A percentile compares a stretch with the other conserved stretches of the same genome.
Conservation (phyloP, 2,888 invertebrate genomes). For the Horisme vitalbata region DNA sequence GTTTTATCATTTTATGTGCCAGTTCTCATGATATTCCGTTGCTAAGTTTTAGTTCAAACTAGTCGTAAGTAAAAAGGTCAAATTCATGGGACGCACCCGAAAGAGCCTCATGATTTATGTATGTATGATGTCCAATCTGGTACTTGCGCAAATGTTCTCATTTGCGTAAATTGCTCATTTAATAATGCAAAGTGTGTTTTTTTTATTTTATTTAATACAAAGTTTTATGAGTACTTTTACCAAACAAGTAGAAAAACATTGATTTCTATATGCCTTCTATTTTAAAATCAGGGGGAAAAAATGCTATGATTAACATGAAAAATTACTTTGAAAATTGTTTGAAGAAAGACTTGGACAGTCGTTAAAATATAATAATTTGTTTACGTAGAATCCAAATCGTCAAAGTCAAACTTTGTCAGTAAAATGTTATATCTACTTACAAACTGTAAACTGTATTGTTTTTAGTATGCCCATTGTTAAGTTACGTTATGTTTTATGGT, state of each 20-base stretch:
- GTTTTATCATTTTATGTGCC: constrained; percentile 79
- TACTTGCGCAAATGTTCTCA: constrained; percentile 36
- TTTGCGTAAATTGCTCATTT: constrained; percentile 35
- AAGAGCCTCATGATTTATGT: constrained; percentile 51
- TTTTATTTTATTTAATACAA: no score
- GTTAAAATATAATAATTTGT: no score
- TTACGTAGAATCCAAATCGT: no score
- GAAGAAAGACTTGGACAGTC: no score
- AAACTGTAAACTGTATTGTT: neutral
- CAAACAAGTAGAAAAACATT: no score
- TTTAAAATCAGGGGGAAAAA: no score
- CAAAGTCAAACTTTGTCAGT: no score
- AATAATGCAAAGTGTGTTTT: constrained; percentile 19
- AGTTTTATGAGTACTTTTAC: no score
- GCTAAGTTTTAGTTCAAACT: constrained; percentile 38
- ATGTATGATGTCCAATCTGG: constrained; percentile 43
- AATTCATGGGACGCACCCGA: constrained; percentile 50
- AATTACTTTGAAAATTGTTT: no score
- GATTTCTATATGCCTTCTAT: no score
- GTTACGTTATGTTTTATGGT: constrained; percentile 22
- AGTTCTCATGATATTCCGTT: constrained; percentile 67
- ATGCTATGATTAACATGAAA: no score
- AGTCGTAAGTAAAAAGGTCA: constrained; percentile 49
- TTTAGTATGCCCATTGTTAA: neutral
- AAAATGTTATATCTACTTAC: no score